Percentiles rank a stretch among this genome's conserved stretches.
phyloP scores from a whole-genome alignment of 2,113 vertebrate genomes.

The Archocentrus centrarchus region DNA sequence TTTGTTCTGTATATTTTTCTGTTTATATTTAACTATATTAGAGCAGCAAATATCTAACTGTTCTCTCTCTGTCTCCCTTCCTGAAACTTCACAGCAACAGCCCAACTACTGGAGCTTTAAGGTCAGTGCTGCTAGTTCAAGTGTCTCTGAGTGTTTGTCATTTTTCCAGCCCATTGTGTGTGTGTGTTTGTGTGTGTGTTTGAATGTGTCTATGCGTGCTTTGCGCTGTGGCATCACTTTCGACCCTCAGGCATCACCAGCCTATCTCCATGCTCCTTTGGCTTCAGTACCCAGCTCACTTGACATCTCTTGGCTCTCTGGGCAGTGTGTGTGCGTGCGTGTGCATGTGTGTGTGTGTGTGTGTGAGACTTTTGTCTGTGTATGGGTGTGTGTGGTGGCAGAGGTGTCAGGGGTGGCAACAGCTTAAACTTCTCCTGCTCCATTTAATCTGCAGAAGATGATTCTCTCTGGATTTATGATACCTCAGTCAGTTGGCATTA shows the following conservation, averaged over 20 bases:
- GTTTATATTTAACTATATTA: neutral
- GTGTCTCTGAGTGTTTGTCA: constrained; percentile 57
- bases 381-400: neutral
- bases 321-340: neutral
- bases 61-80: constrained; percentile 30
- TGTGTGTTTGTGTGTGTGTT: neutral
- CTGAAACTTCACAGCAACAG: constrained; percentile 82
- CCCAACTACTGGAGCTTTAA: constrained; percentile 99
- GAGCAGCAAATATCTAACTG: constrained; percentile 35
- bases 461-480: constrained; percentile 64
- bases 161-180: constrained; percentile 7
- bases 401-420: constrained; percentile 42
- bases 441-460: constrained; percentile 67
- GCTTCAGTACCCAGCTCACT: constrained; percentile 39
- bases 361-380: neutral
- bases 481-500: constrained; percentile 50
- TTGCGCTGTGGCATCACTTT: constrained; percentile 22
- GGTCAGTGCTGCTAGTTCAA: constrained; percentile 89
- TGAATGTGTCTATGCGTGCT: constrained; percentile 19
- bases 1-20: neutral
- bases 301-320: constrained; percentile 37
- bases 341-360: neutral
- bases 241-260: constrained; percentile 22
- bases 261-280: constrained; percentile 26
- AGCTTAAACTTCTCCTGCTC: constrained; percentile 64